Evolutionary conservation across 2,888 invertebrate genomes (phyloP), one percentile per base, ranked within the genome.

Genomic region (Microplitis deprimator): DNA sequence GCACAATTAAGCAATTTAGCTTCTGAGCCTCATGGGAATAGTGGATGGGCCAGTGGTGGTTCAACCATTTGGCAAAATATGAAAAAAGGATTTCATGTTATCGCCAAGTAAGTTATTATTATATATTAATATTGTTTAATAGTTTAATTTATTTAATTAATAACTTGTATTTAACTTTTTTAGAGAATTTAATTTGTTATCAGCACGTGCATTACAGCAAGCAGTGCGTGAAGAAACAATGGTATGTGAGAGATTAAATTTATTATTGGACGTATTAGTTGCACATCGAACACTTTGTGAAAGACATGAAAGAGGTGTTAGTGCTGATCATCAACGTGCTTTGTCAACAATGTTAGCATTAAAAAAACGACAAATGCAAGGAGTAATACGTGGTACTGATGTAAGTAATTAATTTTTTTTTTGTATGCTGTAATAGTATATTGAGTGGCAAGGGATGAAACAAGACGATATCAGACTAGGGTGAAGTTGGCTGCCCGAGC

Each of bases 281-380:
- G 92, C 92, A 1, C 92, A 93, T 81, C 90, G 91, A 81, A 92
- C 92, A 79, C 85, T 93, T 20, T 93, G 93, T 82, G 93, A 93
- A 83, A 90, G 93, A 77, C 91, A 93, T 78, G 93, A 93, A 82
- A 91, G 91, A 74, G 93, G 93, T 5, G 91, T 93, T 1, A 92
- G 92, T 17, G 91, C 92, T 17, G 93, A 93, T 85, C 93, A 93
- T 85, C 92, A 93, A 81, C 91, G 91, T 41, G 93, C 93, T 0
- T 86, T 93, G 6, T 91, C 92, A 1, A 93, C 93, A 81, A 92
- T 93, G 92, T 84, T 93, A 59, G 91, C 92, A 1, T 88, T 93
- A 73, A 93, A 93, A 83, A 93, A 93, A 81, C 88, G 92, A 69
- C 92, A 93, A 85, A 92, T 93, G 85, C 93, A 93, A 84, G 93